A percentile compares a stretch with the other conserved stretches of the same genome.
Evolutionary conservation across 2,797 vertebrate species (phyloP).

Genomic region (Gymnodraco acuticeps): DNA sequence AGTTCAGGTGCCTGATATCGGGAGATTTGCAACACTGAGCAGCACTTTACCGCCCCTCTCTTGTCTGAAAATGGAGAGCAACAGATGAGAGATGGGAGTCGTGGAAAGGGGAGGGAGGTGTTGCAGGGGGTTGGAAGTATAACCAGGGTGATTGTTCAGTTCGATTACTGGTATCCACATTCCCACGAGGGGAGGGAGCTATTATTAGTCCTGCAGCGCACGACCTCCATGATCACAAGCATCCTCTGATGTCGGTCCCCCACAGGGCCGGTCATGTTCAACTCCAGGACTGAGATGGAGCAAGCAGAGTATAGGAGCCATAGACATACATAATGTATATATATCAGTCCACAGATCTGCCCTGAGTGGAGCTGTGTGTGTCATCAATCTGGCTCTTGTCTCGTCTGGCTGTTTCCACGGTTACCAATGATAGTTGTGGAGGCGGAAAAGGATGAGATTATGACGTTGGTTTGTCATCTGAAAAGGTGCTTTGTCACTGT

Average conservation of each 20-base stretch:
- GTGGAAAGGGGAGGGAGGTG: slow-evolving; percentile 26
- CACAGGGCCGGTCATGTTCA: slow-evolving; percentile 23
- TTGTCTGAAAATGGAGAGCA: slow-evolving; percentile 41
- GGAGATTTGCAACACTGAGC: slow-evolving; percentile 29
- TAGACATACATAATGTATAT: slow-evolving; percentile 44
- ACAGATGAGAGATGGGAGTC: slow-evolving; percentile 23
- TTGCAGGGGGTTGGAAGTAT: slow-evolving; percentile 43
- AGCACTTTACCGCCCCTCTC: slow-evolving; percentile 8
- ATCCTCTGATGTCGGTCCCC: slow-evolving; percentile 34
- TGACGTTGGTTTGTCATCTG: slow-evolving; percentile 43
- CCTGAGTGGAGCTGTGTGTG: slow-evolving; percentile 53
- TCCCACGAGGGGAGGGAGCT: slow-evolving; percentile 18
- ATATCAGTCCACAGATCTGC: slow-evolving; percentile 56
- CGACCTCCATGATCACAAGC: slow-evolving; percentile 28
- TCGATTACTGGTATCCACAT: slow-evolving; percentile 37
- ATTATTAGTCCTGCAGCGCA: slow-evolving; percentile 52
- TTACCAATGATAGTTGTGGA: slow-evolving; percentile 71
- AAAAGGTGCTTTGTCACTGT: slow-evolving; percentile 55
- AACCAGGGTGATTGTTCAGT: slow-evolving; percentile 55
- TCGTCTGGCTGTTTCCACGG: slow-evolving; percentile 75
- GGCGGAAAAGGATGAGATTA: slow-evolving; percentile 60
- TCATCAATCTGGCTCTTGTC: slow-evolving; percentile 62
- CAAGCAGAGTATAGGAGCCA: slow-evolving; percentile 25
- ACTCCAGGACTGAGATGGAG: slow-evolving; percentile 24
- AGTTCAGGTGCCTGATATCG: slow-evolving; percentile 24